A percentile compares a stretch with the other conserved stretches of the same genome.
These are phyloP conservation scores for Anguilla megastoma DNA, from an alignment of 2,797 vertebrate genomes.

Conservation along the genomic window DNA sequence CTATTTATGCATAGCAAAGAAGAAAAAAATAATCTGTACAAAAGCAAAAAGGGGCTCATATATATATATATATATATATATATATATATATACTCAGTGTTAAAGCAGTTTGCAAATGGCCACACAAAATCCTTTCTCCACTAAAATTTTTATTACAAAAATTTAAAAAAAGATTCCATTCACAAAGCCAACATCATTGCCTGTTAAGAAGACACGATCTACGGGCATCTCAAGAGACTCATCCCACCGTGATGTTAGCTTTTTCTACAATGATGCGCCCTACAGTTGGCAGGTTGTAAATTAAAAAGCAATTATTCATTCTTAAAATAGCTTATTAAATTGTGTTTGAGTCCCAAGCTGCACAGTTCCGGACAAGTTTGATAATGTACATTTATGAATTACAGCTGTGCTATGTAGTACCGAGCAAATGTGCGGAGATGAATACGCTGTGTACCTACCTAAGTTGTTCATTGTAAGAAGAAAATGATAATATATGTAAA, in stretches of 20 bases:
- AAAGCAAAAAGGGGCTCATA: neutral
- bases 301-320: neutral
- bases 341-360: neutral
- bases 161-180: neutral
- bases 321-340: neutral
- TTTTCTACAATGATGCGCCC: neutral
- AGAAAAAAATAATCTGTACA: neutral
- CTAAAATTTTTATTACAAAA: neutral
- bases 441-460: conserved; percentile 47
- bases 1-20: neutral
- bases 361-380: neutral
- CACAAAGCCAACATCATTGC: neutral
- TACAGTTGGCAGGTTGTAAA: neutral
- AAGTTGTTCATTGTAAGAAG: conserved; percentile 59
- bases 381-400: neutral
- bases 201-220: neutral
- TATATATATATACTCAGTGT: neutral
- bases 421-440: neutral
- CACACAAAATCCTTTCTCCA: neutral
- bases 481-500: neutral
- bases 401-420: no score
- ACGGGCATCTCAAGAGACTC: conserved; percentile 35
- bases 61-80: neutral
- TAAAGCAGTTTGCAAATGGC: neutral
- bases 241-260: neutral